Conservation (phyloP, 2,113 vertebrate genomes). For the Lates calcarifer region DNA sequence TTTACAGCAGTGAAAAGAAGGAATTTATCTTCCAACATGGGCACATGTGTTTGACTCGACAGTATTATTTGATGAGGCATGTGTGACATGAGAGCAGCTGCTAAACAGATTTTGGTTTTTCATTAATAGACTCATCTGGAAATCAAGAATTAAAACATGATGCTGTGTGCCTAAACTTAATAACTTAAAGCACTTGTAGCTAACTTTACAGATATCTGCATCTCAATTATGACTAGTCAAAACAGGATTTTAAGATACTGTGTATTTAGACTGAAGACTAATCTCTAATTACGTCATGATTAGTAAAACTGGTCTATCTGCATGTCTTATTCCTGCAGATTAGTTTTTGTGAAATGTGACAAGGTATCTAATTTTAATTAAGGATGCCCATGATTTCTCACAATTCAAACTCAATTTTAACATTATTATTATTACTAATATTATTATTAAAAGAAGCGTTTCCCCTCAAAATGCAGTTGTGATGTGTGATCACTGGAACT, state of each 20-base stretch:
- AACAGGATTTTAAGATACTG: too few species aligned
- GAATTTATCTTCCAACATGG: neutral
- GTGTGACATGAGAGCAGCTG: slow-evolving; percentile 29
- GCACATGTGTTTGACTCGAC: neutral
- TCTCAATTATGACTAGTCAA: neutral
- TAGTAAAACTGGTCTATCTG: neutral
- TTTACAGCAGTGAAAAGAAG: neutral
- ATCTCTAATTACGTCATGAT: neutral
- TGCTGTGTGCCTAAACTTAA: neutral
- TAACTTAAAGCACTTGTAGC: neutral
- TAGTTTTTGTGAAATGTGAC: neutral
- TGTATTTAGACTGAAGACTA: neutral
- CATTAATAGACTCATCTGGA: neutral
- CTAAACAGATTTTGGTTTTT: neutral
- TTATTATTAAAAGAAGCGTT: too few species aligned
- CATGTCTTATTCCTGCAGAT: neutral
- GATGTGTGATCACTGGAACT: too few species aligned
- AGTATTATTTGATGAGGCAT: neutral
- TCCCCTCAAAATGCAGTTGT: too few species aligned
- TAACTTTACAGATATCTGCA: neutral
- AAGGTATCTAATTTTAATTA: neutral
- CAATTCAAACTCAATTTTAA: neutral
- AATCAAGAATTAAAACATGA: neutral
- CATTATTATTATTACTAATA: too few species aligned
- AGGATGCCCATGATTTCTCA: neutral